Evolutionary conservation across 2,888 invertebrate species (phyloP), one percentile per base, ranked within the genome.

Genomic region (Dione vanillae): DNA sequence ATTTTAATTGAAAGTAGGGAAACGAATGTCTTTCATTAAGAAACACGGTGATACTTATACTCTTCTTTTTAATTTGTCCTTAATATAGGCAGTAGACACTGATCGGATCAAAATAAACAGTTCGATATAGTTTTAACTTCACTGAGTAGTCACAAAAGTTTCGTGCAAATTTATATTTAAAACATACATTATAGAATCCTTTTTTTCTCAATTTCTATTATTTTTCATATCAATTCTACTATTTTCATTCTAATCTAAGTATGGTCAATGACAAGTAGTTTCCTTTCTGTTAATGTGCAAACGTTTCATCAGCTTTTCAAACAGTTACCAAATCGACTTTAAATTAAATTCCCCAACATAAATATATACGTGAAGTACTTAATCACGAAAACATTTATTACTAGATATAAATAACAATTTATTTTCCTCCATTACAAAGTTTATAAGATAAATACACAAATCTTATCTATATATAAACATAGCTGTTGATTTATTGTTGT

Each of bases 261-360:
- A 79, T 68, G 43, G 78, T 77, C 77, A 79, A 79, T 78, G 79
- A 81, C 79, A 81, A 82, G 80, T 80, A 78, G 76, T 78, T 79
- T 82, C 82, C 83, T 79, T 82, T 82, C 83, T 80, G 79, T 70
- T 73, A 73, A 58, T 69, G 74, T 73, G 76, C 77, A 61, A 16
- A 45, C 40, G 40, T 58, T 66, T 66, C 12, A 56, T 56, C 37
- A 41, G 10, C 11, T 6, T 40, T 12, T 10, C 12, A 58, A 41
- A 27, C 27, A 27, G 27, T 27, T 27, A 27, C 27, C 2, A 27
- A 58, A 1, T 8, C 12, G 3, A 19, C 7, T 16, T 16, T 10
- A 11, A 12, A n/a, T 7, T 16, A 8, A 16, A 47, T 47, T 16
- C 8, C 2, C n/a, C 47, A 47, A 47, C 16, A 47, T n/a, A 47